These are phyloP conservation scores for Lepus timidus DNA, from an alignment of 2,113 vertebrate species.

Conservation along the genomic window DNA sequence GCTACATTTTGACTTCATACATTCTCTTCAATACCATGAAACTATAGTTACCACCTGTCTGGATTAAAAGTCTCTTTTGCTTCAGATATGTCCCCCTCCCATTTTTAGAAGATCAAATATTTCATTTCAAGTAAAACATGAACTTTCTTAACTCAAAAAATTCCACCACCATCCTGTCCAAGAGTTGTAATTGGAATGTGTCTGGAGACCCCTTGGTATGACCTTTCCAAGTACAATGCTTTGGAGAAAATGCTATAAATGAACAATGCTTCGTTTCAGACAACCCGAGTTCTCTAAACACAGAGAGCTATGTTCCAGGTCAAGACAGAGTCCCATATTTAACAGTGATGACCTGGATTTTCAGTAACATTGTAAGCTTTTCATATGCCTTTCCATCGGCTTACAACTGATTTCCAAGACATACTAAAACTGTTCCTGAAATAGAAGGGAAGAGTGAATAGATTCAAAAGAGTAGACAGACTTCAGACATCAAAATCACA, in stretches of 20 bases:
- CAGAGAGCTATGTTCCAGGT: slow-evolving; percentile 52
- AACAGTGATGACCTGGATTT: slow-evolving; percentile 32
- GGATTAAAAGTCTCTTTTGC: slow-evolving; percentile 40
- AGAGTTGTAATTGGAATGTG: slow-evolving; percentile 37
- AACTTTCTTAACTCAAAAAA: background rate
- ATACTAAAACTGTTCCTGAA: slow-evolving; percentile 1
- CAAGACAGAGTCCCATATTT: background rate
- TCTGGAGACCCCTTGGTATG: background rate
- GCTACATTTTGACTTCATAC: slow-evolving; percentile 3
- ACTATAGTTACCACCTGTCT: background rate
- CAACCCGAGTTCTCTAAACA: slow-evolving; percentile 61
- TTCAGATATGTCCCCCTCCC: background rate
- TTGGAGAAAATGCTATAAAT: background rate
- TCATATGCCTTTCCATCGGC: background rate
- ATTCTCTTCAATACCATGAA: background rate
- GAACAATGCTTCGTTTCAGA: slow-evolving; percentile 67
- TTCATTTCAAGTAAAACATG: slow-evolving; percentile 20
- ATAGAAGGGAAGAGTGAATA: background rate
- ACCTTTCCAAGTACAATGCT: slow-evolving; percentile 33
- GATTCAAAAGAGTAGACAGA: background rate
- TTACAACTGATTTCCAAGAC: slow-evolving; percentile 28
- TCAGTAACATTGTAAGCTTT: background rate
- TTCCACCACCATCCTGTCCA: background rate
- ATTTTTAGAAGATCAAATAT: slow-evolving; percentile 39
- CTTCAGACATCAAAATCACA: background rate